Evolutionary conservation across 2,113 vertebrate genomes (phyloP).

Genomic region (Pseudorectes ferrugineus): DNA sequence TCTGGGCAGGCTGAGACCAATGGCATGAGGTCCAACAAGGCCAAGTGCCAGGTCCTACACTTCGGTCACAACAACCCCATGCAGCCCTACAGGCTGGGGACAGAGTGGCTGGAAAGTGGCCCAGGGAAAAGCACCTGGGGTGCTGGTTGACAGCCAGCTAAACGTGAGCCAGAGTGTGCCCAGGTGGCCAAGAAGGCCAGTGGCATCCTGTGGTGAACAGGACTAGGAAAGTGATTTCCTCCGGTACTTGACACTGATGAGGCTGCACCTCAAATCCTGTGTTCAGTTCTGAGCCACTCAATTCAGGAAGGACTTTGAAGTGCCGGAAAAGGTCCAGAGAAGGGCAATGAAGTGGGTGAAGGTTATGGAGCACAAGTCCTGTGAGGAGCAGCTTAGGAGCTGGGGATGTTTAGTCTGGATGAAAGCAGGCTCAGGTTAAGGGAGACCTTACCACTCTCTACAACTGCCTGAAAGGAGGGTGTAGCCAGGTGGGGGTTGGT

Average conservation of each 20-base stretch:
- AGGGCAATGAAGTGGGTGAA: not conserved
- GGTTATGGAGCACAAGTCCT: not conserved
- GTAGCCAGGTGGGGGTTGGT: rapidly evolving
- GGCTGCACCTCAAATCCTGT: not conserved
- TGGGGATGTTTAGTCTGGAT: not conserved
- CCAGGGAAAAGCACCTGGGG: not conserved
- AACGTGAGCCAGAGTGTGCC: not conserved
- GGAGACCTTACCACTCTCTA: not conserved
- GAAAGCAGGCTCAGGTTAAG: not conserved
- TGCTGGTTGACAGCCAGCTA: not conserved
- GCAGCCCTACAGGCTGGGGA: not conserved
- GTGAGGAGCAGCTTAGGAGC: not conserved
- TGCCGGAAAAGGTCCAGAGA: not conserved
- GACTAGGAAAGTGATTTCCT: not conserved
- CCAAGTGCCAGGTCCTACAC: too few species aligned
- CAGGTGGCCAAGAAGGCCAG: not conserved
- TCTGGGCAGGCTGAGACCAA: not conserved
- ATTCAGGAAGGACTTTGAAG: not conserved
- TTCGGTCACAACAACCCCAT: not conserved
- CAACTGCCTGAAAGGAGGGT: not conserved
- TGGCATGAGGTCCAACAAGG: not conserved
- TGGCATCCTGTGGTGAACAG: not conserved
- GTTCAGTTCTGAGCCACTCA: not conserved
- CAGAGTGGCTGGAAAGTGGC: not conserved
- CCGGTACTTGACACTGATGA: not conserved